Base-by-base conservation (phyloP, 92 coral and sea anemone species). In the Bergia puertoricense region DNA sequence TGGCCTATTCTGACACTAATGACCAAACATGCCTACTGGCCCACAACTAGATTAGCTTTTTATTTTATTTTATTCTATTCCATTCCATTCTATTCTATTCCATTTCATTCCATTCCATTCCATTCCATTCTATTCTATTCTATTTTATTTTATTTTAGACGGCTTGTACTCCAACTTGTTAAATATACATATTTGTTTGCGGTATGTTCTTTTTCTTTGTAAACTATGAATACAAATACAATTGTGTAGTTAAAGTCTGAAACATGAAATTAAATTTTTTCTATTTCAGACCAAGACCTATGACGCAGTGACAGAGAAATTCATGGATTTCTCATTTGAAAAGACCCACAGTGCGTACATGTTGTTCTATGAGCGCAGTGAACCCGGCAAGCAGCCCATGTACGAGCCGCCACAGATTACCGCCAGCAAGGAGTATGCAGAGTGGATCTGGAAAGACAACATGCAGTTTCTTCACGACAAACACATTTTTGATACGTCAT, bases 321-420 rank as follows among this genome's bases (percentile, higher is more conserved):
- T 97, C 88, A 92, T 97, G 98, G 99, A 97, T 76, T 96, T 97
- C 45, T 97, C 99, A 38, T 97, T 97, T 79, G 99, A 97, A 88
- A 97, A 97, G 93, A 97, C 99, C n/a, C 99, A 97, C 94, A 97
- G 99, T 81, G 99, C 99, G 0, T 97, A 97, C 86, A 97, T 97
- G 99, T 77, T 97, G 89, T 97, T 97, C 88, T 97, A 97, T 81
- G 99, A 97, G 86, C 97, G 99, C 5, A 90, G 91, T 56, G 95
- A 89, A 74, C 93, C 95, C 13, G 83, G 89, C 85, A 92, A 95
- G 57, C 86, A 90, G 22, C 59, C 81, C 44, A 86, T 86, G 40
- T 39, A 86, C 0, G 90, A 91, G 39, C 88, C 90, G 54, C 96
- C 94, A 8, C 85, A 86, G 69, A 77, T 93, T 16, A 88, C 85